Conservation (phyloP, 2,888 invertebrate genomes). For the Dicroscelio sp. region DNA sequence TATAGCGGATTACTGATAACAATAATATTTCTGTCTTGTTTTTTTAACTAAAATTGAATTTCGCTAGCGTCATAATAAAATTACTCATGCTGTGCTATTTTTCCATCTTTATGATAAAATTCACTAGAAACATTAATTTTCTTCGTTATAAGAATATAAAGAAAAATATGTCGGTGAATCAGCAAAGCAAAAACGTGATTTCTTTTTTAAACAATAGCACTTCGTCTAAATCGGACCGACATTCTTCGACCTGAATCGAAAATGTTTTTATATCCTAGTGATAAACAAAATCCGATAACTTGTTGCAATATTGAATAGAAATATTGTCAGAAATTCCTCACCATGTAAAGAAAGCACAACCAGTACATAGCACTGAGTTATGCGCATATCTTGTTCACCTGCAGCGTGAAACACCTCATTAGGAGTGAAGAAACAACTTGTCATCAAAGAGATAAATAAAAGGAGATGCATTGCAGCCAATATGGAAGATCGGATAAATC, state of each 20-base stretch:
- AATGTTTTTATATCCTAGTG: neutral
- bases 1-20: too few species aligned
- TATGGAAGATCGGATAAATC: conserved; percentile 67
- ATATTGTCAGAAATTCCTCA: conserved; percentile 19
- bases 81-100: conserved; percentile 2
- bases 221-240: conserved; percentile 6
- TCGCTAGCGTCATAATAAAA: conserved; percentile 43
- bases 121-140: conserved; percentile 56
- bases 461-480: conserved; percentile 64
- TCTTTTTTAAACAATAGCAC: neutral
- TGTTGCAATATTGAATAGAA: neutral
- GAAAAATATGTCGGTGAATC: conserved; percentile 33
- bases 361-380: conserved; percentile 65
- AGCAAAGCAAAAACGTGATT: too few species aligned
- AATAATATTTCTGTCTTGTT: conserved; percentile 35
- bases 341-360: conserved; percentile 69
- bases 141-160: conserved; percentile 15
- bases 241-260: neutral
- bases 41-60: conserved; percentile 45
- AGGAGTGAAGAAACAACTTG: conserved; percentile 76
- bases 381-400: conserved; percentile 71
- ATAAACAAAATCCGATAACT: too few species aligned
- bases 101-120: conserved; percentile 40
- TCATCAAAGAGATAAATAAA: conserved; percentile 73
- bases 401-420: conserved; percentile 76